Evolutionary conservation across 2,797 vertebrate species (phyloP).

Genomic region (Neosilurus mollespiculum): DNA sequence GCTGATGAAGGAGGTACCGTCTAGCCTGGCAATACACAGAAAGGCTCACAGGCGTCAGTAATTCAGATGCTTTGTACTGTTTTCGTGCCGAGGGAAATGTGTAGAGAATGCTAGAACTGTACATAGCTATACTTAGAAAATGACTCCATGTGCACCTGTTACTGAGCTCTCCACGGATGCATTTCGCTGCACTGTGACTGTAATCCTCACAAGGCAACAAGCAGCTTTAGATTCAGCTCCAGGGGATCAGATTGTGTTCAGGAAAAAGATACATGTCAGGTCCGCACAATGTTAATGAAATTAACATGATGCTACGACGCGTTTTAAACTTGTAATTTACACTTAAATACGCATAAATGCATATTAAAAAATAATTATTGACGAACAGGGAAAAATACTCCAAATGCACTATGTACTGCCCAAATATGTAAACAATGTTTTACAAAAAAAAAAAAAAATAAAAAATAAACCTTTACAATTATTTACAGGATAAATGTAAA

Average conservation of each 20-base stretch:
- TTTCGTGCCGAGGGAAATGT: constrained; percentile 48
- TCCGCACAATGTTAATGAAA: neutral
- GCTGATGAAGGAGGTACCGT: neutral
- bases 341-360: neutral
- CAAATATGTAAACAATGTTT: neutral
- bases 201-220: constrained; percentile 21
- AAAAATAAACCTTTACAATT: too few species aligned
- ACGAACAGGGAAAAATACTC: too few species aligned
- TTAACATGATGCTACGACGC: neutral
- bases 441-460: too few species aligned
- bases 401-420: too few species aligned
- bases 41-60: constrained; percentile 53
- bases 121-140: constrained; percentile 66
- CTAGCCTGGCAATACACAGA: constrained; percentile 26
- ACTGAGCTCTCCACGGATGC: constrained; percentile 50
- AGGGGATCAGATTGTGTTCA: constrained; percentile 40
- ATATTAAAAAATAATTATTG: neutral
- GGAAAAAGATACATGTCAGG: neutral
- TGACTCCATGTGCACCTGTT: constrained; percentile 71
- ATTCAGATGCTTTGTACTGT: constrained; percentile 63
- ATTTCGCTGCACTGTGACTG: constrained; percentile 28
- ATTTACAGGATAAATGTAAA: neutral
- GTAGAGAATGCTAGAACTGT: constrained; percentile 59
- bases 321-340: neutral
- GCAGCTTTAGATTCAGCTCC: constrained; percentile 36